Evolutionary conservation across 2,888 invertebrate genomes (phyloP), one percentile per base, ranked within the genome.

Genomic region (Rhamnusium bicolor): DNA sequence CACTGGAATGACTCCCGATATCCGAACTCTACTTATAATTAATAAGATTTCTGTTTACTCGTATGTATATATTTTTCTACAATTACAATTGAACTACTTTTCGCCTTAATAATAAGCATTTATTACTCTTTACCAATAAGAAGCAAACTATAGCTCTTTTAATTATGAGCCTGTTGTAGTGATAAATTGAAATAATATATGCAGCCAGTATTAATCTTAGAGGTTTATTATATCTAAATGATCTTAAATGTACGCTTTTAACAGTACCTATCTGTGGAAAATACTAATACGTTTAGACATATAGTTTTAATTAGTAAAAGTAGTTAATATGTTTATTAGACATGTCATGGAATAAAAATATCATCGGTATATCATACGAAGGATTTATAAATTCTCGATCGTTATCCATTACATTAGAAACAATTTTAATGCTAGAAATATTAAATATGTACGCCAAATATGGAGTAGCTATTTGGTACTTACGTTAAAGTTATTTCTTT

Each of bases 341-440:
- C 10, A 29, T 12, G 18, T 58, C 29, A 29, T 16, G 8, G 19
- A 32, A 58, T 58, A 32, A 58, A 58, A 18, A 32, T 58, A 58
- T 58, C 32, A 29, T 58, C 18, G 32, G 12, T 40, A 58, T 10
- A 29, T 32, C 18, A 24, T 0, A 32, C 32, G 18, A 29, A 18
- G 32, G 8, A 12, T 29, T 18, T 58, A 18, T 18, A 10, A 32
- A 18, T 16, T 29, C 18, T 58, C 8, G 58, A 58, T 58, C 58
- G 18, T 58, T 58, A 58, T 58, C n/a, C 58, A 19, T 32, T 32
- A 32, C 18, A 58, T 58, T 32, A 4, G 58, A 32, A 58, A 58
- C 58, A 58, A 58, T 58, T 58, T 58, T 58, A 58, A 58, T 32
- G 58, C 32, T 16, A 19, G 32, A 58, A 54, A 40, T 40, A 40